A percentile compares a stretch with the other conserved stretches of the same genome.
phyloP scores from a whole-genome alignment of 2,113 vertebrate species.

The Numida meleagris region DNA sequence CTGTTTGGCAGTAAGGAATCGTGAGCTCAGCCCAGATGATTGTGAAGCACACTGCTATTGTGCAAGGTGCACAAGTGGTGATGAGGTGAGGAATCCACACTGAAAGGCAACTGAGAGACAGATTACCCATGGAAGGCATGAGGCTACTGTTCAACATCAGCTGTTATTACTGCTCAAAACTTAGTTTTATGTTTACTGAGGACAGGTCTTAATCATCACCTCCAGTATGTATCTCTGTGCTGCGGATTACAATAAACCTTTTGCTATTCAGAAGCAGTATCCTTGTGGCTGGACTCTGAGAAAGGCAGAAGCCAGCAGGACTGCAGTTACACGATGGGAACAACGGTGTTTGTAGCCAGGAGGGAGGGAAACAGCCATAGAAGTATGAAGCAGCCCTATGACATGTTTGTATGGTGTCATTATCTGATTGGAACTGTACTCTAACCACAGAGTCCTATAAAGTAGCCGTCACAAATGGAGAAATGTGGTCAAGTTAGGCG shows the following conservation, averaged over 20 bases:
- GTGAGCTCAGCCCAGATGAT: not conserved
- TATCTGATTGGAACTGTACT: not conserved
- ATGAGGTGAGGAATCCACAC: not conserved
- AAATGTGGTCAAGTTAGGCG: not conserved
- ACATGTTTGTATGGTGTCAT: not conserved
- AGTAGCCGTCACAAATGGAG: not conserved
- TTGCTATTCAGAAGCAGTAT: not conserved
- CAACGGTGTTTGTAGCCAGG: not conserved
- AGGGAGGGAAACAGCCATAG: rapidly evolving
- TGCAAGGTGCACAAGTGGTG: not conserved
- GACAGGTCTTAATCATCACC: not conserved
- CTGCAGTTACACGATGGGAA: too few species aligned
- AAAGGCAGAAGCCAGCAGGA: not conserved
- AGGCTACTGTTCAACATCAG: not conserved
- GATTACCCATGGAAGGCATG: not conserved
- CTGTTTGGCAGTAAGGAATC: not conserved
- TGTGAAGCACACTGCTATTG: not conserved
- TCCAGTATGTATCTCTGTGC: not conserved
- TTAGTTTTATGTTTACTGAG: not conserved
- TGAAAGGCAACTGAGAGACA: not conserved
- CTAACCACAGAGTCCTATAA: not conserved
- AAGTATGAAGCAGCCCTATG: not conserved
- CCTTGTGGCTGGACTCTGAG: not conserved
- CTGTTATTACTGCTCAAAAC: not conserved
- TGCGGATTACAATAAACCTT: not conserved